Conservation (phyloP, 2,113 vertebrate species). For the Athene cunicularia region DNA sequence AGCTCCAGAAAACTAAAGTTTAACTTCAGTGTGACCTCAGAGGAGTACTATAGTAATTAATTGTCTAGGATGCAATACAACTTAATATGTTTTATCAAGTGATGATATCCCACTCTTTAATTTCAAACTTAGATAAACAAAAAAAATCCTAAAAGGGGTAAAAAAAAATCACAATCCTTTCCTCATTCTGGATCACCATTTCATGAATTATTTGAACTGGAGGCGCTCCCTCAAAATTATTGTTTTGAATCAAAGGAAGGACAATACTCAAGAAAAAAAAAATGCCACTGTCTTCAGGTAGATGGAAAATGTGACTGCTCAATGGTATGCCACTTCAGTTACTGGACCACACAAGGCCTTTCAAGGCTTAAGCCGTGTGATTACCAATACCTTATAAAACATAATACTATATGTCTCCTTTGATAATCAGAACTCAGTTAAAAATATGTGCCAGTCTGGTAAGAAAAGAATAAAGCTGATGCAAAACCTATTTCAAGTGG, state of each 20-base stretch:
- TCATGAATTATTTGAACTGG: neutral
- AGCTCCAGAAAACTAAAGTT: neutral
- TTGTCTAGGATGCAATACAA: neutral
- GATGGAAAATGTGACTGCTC: neutral
- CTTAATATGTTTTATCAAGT: neutral
- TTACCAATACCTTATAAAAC: slow-evolving; percentile 2
- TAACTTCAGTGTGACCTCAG: neutral
- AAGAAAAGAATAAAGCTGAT: slow-evolving; percentile 45
- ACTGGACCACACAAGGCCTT: neutral
- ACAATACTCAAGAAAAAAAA: neutral
- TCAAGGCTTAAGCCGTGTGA: neutral
- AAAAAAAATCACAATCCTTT: neutral
- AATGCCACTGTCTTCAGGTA: neutral
- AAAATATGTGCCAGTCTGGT: slow-evolving; percentile 30
- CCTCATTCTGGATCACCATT: neutral
- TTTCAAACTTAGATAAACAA: neutral
- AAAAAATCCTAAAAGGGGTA: rapidly evolving
- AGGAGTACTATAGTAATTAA: slow-evolving; percentile 14
- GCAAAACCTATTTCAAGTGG: slow-evolving; percentile 50
- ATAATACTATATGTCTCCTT: slow-evolving; percentile 31
- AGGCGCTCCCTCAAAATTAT: neutral
- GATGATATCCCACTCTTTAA: neutral
- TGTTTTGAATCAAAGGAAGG: neutral
- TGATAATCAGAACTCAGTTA: slow-evolving; percentile 19
- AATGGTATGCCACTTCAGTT: neutral